A percentile compares a stretch with the other conserved stretches of the same genome.
These are phyloP conservation scores for Melanotaenia nigrans DNA, from an alignment of 2,797 vertebrate genomes.

Conservation along the genomic window DNA sequence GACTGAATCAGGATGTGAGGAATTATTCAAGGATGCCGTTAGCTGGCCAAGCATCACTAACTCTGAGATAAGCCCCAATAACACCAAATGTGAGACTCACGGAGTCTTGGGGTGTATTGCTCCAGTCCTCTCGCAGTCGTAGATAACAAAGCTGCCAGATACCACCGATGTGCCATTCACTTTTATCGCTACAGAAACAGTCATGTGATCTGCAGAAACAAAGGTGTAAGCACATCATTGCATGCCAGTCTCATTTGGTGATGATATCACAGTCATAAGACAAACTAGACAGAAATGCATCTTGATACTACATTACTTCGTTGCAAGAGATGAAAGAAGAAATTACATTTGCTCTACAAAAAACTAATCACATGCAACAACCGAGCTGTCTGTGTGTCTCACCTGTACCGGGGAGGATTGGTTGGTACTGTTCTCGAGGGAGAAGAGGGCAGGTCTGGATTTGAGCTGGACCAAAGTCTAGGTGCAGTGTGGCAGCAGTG, in stretches of 20 bases:
- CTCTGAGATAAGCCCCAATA: constrained; percentile 11
- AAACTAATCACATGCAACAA: constrained; percentile 22
- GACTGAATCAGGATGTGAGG: not conserved
- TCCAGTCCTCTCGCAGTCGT: constrained; percentile 90
- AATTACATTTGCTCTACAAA: constrained; percentile 53
- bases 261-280: constrained; percentile 53
- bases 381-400: constrained; percentile 38
- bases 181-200: constrained; percentile 86
- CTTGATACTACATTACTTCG: constrained; percentile 15
- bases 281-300: constrained; percentile 34
- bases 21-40: not conserved
- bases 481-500: constrained; percentile 87
- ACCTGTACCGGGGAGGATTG: constrained; percentile 87
- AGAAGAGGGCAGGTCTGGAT: constrained; percentile 92
- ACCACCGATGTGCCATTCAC: constrained; percentile 90
- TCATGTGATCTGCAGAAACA: constrained; percentile 89
- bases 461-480: constrained; percentile 84
- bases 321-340: constrained; percentile 47
- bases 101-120: constrained; percentile 86
- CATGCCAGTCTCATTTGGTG: constrained; percentile 36
- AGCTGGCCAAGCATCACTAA: constrained; percentile 11
- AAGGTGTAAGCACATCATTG: constrained; percentile 41
- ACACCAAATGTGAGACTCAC: constrained; percentile 82
- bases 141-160: constrained; percentile 91
- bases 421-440: constrained; percentile 82